These are phyloP conservation scores for Micrasema longulum DNA, from an alignment of 1,140 invertebrate species.

Conservation along the genomic window DNA sequence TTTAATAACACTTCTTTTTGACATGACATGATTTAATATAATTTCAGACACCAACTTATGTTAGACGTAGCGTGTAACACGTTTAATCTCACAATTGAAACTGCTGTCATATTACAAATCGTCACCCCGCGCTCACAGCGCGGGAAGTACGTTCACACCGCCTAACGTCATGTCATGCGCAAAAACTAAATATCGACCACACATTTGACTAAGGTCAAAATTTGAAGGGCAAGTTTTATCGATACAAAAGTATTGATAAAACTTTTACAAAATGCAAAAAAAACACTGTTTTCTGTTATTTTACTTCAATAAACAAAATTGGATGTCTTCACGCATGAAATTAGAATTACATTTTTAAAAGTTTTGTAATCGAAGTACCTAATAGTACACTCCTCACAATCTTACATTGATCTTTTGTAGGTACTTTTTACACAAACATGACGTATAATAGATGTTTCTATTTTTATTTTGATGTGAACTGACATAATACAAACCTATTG, in stretches of 20 bases:
- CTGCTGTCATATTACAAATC: constrained; percentile 53
- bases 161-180: constrained; percentile 39
- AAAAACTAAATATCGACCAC: constrained; percentile 54
- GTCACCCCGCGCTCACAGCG: constrained; percentile 41
- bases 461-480: no score
- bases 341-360: no score
- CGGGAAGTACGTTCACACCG: constrained; percentile 35
- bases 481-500: no score
- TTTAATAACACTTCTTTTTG: constrained; percentile 33
- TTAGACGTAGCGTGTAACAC: constrained; percentile 31
- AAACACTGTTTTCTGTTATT: no score
- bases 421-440: no score
- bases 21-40: constrained; percentile 43
- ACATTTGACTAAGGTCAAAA: constrained; percentile 50
- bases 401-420: no score
- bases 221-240: constrained; percentile 54
- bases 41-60: constrained; percentile 13
- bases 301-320: no score
- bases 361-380: no score
- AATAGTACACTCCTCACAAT: no score
- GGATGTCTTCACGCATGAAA: no score
- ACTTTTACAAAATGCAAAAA: constrained; percentile 20
- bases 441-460: no score
- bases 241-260: constrained; percentile 34
- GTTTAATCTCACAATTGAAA: constrained; percentile 35